Conservation (phyloP, 1,140 invertebrate species). For the Drosophila seguyi region DNA sequence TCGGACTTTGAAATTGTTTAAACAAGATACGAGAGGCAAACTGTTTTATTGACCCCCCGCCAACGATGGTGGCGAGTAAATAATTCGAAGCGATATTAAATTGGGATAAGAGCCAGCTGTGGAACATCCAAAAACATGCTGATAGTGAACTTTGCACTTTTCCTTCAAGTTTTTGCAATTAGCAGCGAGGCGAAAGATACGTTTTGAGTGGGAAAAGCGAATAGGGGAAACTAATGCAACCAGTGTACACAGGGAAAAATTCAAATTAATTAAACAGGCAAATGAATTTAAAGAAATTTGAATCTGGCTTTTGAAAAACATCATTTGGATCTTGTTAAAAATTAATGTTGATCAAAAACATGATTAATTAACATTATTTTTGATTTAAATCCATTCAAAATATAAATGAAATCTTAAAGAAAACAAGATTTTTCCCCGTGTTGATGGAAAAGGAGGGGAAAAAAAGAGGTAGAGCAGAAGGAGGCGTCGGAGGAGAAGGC, state of each 20-base stretch:
- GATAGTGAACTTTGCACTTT: constrained; percentile 64
- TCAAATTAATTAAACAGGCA: too few species aligned
- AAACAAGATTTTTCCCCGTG: constrained; percentile 13
- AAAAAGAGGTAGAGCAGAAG: constrained; percentile 2
- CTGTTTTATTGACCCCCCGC: constrained; percentile 49
- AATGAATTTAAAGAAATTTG: not conserved
- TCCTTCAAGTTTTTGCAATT: constrained; percentile 35
- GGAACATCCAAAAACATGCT: constrained; percentile 19
- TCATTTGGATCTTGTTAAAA: not conserved
- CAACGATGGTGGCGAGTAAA: constrained; percentile 34
- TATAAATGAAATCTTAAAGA: not conserved
- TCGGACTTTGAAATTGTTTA: constrained; percentile 31
- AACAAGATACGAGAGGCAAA: constrained; percentile 31
- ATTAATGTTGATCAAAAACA: too few species aligned
- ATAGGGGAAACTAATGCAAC: constrained; percentile 10
- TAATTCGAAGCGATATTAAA: constrained; percentile 28
- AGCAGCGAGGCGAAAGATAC: constrained; percentile 24
- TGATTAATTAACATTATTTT: not conserved
- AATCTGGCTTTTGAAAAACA: not conserved
- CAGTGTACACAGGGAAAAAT: constrained; percentile 9
- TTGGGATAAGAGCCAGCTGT: constrained; percentile 32
- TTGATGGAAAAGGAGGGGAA: not conserved
- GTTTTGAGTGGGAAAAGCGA: constrained; percentile 4
- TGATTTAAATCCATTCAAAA: not conserved
- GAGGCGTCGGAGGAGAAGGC: not conserved